Base-by-base conservation (phyloP, 2,888 invertebrate genomes). In the Sinopyrophorus schimmeli region DNA sequence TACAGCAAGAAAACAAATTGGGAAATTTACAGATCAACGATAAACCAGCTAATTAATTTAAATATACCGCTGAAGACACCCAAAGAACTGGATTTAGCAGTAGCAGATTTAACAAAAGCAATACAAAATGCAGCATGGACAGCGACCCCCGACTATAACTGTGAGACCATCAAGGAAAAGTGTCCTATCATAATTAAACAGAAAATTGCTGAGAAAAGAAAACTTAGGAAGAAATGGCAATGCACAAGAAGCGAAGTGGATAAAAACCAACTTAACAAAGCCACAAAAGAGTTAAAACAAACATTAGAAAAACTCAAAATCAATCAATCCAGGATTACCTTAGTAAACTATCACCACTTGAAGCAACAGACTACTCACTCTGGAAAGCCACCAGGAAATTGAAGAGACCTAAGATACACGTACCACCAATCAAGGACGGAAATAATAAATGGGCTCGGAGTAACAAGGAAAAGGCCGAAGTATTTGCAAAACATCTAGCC, bases 1-100 rank as follows among this genome's bases (percentile, higher is more conserved):
- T 24, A 37, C 15, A 37, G 24, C 26, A 37, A 26, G 16, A 23
- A 24, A 23, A 37, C 37, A 26, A 37, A 37, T 37, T 23, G 23
- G 37, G 37, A 26, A 12, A 24, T 15, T 5, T 24, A 24, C 9
- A 37, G 24, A 37, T 24, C 18, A 26, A 37, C 23, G 9, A 3
- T 37, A 37, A 15, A 24, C 26, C 16, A 37, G 12, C 24, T 24
- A 37, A 23, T 37, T 23, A 37, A 24, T 17, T 14, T 37, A 14
- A 37, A 37, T 24, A 26, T 23, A 24, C 12, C 7, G 14, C 14
- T 37, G 15, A 35, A 35, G 23, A 21, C 35, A 6, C 35, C 35
- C 10, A 17, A 16, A 31, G 31, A 31, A 17, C 17, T 31, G n/a
- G 34, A 34, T 34, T 24, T 9, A 14, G 37, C 37, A 26, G 37